A percentile compares a stretch with the other conserved stretches of the same genome.
These are phyloP conservation scores for Drosophila neocordata DNA, from an alignment of 1,140 invertebrate species.

Conservation along the genomic window DNA sequence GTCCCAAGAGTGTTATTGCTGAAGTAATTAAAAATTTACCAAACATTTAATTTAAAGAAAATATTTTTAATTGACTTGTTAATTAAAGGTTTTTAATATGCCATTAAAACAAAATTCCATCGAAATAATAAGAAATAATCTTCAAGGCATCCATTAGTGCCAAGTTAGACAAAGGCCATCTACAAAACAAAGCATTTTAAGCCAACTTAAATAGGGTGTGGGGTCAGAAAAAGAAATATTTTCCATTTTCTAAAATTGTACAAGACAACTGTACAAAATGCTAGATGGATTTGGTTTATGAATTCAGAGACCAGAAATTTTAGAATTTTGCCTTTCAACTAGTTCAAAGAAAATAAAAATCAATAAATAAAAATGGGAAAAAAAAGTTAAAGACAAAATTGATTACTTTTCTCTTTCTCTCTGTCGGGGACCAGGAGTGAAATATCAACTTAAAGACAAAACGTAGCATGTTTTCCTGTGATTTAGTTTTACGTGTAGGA, in stretches of 20 bases:
- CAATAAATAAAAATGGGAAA: background rate
- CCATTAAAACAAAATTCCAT: too few species aligned
- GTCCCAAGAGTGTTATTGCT: background rate
- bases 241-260: background rate
- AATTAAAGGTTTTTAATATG: too few species aligned
- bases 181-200: too few species aligned
- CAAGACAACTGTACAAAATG: background rate
- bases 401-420: background rate
- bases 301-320: background rate
- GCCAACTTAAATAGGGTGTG: too few species aligned
- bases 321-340: background rate
- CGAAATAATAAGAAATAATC: too few species aligned
- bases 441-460: too few species aligned
- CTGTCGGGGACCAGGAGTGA: too few species aligned
- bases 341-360: background rate
- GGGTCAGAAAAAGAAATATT: background rate
- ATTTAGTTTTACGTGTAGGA: too few species aligned
- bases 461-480: too few species aligned
- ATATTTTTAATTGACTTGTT: background rate
- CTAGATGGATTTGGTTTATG: background rate
- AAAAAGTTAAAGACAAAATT: background rate
- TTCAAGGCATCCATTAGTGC: too few species aligned
- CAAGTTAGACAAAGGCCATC: too few species aligned
- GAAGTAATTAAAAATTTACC: slow-evolving; percentile 37
- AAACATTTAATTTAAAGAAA: background rate